phyloP scores from a whole-genome alignment of 2,888 invertebrate genomes.

The Amaurobius ferox region DNA sequence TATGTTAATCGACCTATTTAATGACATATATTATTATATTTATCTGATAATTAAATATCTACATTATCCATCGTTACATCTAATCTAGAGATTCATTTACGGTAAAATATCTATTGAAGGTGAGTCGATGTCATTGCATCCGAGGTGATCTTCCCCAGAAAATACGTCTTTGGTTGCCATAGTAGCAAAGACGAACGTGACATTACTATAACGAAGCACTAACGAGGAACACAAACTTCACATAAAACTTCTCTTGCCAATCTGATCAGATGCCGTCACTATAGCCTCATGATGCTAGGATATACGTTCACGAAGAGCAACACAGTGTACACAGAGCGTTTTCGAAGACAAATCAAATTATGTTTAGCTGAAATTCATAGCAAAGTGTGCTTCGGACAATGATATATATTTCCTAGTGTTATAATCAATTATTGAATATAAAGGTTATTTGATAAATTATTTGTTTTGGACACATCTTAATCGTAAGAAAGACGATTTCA shows the following conservation, averaged over 20 bases:
- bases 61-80: slow-evolving; percentile 64
- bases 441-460: too few species aligned
- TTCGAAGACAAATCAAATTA: too few species aligned
- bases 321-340: slow-evolving; percentile 3
- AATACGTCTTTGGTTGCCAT: slow-evolving; percentile 47
- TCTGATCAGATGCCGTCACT: slow-evolving; percentile 30
- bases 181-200: slow-evolving; percentile 60
- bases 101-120: not conserved
- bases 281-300: slow-evolving; percentile 32
- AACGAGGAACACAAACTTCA: slow-evolving; percentile 66
- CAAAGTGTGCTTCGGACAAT: too few species aligned
- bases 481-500: too few species aligned
- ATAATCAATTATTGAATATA: too few species aligned
- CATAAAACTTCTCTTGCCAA: slow-evolving; percentile 64
- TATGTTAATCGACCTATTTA: too few species aligned
- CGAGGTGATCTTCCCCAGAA: slow-evolving; percentile 34
- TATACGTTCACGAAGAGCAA: slow-evolving; percentile 30
- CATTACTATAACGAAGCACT: slow-evolving; percentile 69
- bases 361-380: too few species aligned
- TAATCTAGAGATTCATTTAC: slow-evolving; percentile 32
- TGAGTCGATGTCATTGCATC: not conserved
- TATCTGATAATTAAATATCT: too few species aligned
- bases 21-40: too few species aligned
- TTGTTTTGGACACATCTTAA: too few species aligned
- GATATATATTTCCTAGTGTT: too few species aligned